These are phyloP conservation scores for Sympetrum striolatum DNA, from an alignment of 2,888 invertebrate genomes.

Conservation along the genomic window DNA sequence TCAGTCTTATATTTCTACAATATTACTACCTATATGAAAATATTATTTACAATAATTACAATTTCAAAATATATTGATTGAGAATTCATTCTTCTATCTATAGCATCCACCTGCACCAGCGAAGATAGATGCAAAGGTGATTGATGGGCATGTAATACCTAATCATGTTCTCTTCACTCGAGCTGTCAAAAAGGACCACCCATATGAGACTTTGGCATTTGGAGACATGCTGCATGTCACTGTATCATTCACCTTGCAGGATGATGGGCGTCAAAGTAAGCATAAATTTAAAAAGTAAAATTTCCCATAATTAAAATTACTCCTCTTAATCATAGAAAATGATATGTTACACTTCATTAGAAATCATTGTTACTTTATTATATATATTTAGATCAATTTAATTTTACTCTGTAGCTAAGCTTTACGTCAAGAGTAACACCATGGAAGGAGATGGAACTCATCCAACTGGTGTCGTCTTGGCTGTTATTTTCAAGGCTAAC, in stretches of 20 bases:
- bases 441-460: conserved; percentile 78
- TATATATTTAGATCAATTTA: conserved; percentile 47
- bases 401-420: conserved; percentile 63
- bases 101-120: conserved; percentile 74
- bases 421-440: conserved; percentile 84
- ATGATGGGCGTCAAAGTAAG: conserved; percentile 71
- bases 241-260: conserved; percentile 76
- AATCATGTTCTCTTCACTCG: conserved; percentile 86
- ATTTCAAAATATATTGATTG: conserved; percentile 35
- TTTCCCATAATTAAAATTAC: too few relatives aligned
- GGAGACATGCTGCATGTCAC: conserved; percentile 85
- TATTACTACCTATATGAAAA: not conserved
- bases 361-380: not conserved
- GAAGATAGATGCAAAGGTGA: conserved; percentile 81
- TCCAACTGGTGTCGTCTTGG: conserved; percentile 82
- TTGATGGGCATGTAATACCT: conserved; percentile 90
- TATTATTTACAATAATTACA: not conserved
- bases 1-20: not conserved
- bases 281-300: not conserved
- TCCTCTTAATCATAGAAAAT: not conserved
- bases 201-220: conserved; percentile 81
- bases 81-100: conserved; percentile 49
- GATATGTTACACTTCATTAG: not conserved
- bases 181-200: conserved; percentile 75
- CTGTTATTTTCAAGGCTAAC: conserved; percentile 87